Percentiles rank a stretch among this genome's conserved stretches.
Evolutionary conservation across 53 echinoderm and acorn worm genomes (phyloP).

Genomic region (Paracentrotus lividus): DNA sequence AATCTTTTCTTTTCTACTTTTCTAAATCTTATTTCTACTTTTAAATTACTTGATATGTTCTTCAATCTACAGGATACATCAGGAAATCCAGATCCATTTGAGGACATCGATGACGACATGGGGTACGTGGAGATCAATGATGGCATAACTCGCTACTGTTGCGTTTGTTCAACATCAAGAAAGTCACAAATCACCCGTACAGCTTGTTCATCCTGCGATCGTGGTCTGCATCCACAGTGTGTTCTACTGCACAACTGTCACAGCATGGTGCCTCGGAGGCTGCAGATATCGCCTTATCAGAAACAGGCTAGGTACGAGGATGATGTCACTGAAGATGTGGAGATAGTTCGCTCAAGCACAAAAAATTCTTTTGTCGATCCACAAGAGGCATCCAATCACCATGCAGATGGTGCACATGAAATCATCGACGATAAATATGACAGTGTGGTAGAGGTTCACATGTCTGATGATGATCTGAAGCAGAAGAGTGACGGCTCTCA

Average conservation of each 20-base stretch:
- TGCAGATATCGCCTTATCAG: neutral
- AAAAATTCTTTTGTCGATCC: neutral
- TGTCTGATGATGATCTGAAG: neutral
- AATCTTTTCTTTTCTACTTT: too few species aligned
- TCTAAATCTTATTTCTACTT: too few species aligned
- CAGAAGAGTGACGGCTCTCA: neutral
- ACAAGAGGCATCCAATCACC: neutral
- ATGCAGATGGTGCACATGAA: neutral
- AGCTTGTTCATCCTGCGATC: conserved; percentile 48
- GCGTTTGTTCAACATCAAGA: conserved; percentile 55
- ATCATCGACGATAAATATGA: neutral
- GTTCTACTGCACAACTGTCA: conserved; percentile 52
- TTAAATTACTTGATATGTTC: too few species aligned
- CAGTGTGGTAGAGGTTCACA: neutral
- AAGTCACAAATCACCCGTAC: conserved; percentile 36
- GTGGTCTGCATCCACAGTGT: conserved; percentile 60
- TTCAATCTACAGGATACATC: conserved; percentile 5
- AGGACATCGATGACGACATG: neutral
- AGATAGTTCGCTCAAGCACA: conserved; percentile 24
- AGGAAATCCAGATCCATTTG: conserved; percentile 18
- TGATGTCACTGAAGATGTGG: conserved; percentile 19
- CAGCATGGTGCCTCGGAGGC: conserved; percentile 52
- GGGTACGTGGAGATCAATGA: conserved; percentile 41
- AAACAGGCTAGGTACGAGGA: neutral
- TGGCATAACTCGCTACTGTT: conserved; percentile 53